These are phyloP conservation scores for Thera britannica DNA, from an alignment of 2,888 invertebrate genomes.

Conservation along the genomic window DNA sequence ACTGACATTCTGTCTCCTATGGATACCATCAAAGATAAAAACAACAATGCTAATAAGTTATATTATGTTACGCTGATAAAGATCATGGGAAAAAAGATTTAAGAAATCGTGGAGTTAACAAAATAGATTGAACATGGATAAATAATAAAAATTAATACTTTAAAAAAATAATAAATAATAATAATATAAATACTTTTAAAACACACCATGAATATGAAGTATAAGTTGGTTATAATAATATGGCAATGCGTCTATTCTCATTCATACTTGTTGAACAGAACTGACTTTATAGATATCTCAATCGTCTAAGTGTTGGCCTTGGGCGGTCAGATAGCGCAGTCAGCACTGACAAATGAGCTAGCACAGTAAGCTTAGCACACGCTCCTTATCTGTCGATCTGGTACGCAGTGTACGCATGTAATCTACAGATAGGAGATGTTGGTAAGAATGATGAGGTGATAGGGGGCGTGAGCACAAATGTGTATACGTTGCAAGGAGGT, in stretches of 20 bases:
- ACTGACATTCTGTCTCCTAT: no score
- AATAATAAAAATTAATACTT: no score
- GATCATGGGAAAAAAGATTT: not conserved
- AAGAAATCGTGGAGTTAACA: no score
- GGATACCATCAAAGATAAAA: no score
- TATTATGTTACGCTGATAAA: not conserved
- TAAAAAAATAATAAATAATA: no score
- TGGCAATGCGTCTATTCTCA: constrained; percentile 6
- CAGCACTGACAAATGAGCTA: constrained; percentile 14
- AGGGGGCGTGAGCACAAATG: not conserved
- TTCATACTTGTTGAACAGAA: constrained; percentile 3
- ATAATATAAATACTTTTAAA: not conserved
- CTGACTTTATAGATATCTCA: constrained; percentile 16
- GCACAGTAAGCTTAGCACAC: constrained; percentile 10
- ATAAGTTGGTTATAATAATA: not conserved
- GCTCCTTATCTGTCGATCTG: constrained; percentile 24
- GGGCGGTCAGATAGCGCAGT: constrained; percentile 13
- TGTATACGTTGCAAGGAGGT: not conserved
- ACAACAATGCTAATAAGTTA: no score
- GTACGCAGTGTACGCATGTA: constrained; percentile 24
- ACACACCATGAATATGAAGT: no score
- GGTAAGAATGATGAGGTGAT: constrained; percentile 24
- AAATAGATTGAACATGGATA: no score
- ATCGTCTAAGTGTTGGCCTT: constrained; percentile 23
- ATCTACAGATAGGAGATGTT: constrained; percentile 25